Evolutionary conservation across 2,888 invertebrate genomes (phyloP).

Genomic region (Andricus curvator): DNA sequence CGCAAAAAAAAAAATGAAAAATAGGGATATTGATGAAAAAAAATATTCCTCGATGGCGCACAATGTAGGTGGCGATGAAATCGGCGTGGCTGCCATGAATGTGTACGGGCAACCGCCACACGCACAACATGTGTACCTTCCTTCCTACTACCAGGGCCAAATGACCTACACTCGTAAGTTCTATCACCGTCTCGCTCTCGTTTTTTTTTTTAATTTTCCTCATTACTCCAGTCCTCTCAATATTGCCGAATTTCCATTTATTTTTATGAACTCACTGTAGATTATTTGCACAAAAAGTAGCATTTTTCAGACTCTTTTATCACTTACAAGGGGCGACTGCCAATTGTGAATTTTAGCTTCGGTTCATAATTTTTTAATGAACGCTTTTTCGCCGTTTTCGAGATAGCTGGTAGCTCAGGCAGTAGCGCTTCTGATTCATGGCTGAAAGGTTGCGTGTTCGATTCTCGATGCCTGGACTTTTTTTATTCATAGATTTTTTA

Average conservation of each 20-base stretch:
- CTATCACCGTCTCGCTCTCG: slow-evolving; percentile 69
- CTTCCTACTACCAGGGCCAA: slow-evolving; percentile 90
- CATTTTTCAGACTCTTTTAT: background rate
- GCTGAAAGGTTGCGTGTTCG: too few relatives aligned
- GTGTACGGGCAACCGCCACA: slow-evolving; percentile 86
- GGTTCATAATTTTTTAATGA: too few relatives aligned
- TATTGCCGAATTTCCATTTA: slow-evolving; percentile 6
- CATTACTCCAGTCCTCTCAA: slow-evolving; percentile 36
- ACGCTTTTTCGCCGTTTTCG: too few relatives aligned
- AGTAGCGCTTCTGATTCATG: too few relatives aligned
- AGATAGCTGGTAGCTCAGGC: too few relatives aligned
- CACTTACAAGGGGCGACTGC: background rate
- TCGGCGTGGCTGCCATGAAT: slow-evolving; percentile 80
- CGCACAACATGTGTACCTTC: slow-evolving; percentile 90
- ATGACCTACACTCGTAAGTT: slow-evolving; percentile 89
- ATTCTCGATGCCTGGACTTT: too few relatives aligned
- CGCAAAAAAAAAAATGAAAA: slow-evolving; percentile 45
- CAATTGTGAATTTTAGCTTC: too few relatives aligned
- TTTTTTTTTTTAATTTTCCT: slow-evolving; percentile 55
- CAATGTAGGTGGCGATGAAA: slow-evolving; percentile 77
- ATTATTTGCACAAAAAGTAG: slow-evolving; percentile 10
- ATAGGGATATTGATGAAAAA: slow-evolving; percentile 66
- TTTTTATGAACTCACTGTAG: slow-evolving; percentile 16
- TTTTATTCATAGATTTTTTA: too few relatives aligned
- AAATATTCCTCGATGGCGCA: slow-evolving; percentile 61